Evolutionary conservation across 2,113 vertebrate genomes (phyloP).

Genomic region (Phalacrocorax carbo): DNA sequence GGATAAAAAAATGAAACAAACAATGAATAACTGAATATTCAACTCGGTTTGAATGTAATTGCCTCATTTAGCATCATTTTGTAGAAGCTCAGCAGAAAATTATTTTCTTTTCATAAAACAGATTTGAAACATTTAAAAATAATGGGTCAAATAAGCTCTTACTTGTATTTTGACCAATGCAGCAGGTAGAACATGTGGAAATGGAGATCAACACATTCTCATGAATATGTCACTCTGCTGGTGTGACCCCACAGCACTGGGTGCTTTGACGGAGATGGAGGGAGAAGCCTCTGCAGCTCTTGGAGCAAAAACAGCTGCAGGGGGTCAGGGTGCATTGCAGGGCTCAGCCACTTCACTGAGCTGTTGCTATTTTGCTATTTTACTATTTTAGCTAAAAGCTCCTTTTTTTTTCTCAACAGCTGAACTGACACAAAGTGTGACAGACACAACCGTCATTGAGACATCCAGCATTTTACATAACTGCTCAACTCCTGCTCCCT

Average conservation of each 20-base stretch:
- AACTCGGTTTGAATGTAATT: not conserved
- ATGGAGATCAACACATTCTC: not conserved
- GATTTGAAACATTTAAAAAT: not conserved
- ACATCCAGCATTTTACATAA: not conserved
- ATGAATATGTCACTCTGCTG: not conserved
- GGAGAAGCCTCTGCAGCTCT: not conserved
- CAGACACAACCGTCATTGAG: not conserved
- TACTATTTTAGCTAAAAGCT: conserved; percentile 29
- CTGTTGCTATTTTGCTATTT: not conserved
- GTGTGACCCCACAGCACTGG: not conserved
- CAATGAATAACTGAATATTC: not conserved
- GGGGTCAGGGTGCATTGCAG: conserved; percentile 13
- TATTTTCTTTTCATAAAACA: not conserved
- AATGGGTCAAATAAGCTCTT: not conserved
- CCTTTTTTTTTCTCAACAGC: not conserved
- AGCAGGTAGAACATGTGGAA: not conserved
- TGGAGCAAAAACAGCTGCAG: not conserved
- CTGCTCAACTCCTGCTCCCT: not conserved
- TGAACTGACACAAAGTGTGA: conserved; percentile 7
- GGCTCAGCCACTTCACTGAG: conserved; percentile 7
- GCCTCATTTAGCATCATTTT: conserved; percentile 12
- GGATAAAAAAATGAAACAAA: conserved; percentile 15
- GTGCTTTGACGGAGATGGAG: not conserved
- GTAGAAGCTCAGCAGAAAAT: not conserved
- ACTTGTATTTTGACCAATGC: not conserved